These are phyloP conservation scores for Crambe crambe DNA, from an alignment of 37 sponge, comb jelly and placozoan genomes.

Conservation along the genomic window DNA sequence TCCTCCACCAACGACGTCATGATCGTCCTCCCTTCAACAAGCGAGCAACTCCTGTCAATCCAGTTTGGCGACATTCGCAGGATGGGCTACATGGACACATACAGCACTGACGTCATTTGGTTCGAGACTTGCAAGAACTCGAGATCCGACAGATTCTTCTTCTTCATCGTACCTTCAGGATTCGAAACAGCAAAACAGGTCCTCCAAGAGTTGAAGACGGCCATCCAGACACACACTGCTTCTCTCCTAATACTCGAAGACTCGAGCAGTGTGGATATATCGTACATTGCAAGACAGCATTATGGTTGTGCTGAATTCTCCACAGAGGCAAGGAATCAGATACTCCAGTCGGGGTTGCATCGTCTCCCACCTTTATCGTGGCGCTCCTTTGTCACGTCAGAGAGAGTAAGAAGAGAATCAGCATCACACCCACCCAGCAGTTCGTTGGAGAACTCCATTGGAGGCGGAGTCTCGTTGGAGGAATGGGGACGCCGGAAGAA, in stretches of 20 bases:
- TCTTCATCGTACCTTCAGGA: conserved; percentile 49
- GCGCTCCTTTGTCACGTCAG: background rate
- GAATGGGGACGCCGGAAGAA: conserved; percentile 20
- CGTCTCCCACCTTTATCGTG: conserved; percentile 5
- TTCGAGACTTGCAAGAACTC: conserved; percentile 64
- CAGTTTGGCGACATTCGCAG: conserved; percentile 43
- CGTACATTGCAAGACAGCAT: conserved; percentile 53
- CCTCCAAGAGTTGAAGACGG: conserved; percentile 34
- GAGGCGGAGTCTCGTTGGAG: conserved; percentile 52
- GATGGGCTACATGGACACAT: conserved; percentile 25
- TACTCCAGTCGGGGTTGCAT: conserved; percentile 32
- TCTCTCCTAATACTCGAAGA: conserved; percentile 52
- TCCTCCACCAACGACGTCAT: conserved; percentile 15
- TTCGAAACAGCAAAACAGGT: conserved; percentile 25
- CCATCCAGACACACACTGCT: conserved; percentile 30
- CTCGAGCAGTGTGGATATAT: conserved; percentile 26
- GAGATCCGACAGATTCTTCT: conserved; percentile 29
- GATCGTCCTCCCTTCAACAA: conserved; percentile 41
- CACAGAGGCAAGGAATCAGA: background rate
- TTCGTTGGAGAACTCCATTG: background rate
- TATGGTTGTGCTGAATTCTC: conserved; percentile 62
- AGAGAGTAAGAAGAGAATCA: conserved; percentile 11
- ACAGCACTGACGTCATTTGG: conserved; percentile 55
- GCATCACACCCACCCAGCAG: background rate
- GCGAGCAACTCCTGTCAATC: conserved; percentile 36